Conservation (phyloP, 2,888 invertebrate species). For the Beris chalybata region DNA sequence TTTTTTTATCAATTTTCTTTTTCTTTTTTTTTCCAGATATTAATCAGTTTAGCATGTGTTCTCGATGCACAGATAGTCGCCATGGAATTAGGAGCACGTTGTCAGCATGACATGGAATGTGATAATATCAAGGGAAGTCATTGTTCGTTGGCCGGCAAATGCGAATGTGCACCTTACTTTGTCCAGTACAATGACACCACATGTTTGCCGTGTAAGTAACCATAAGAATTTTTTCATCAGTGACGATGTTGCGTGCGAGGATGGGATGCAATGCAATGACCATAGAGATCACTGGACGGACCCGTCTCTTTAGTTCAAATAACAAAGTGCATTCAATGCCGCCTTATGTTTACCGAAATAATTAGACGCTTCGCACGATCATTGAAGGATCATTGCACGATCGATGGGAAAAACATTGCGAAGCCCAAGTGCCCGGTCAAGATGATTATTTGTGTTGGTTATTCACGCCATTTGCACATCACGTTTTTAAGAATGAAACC, state of each 20-base stretch:
- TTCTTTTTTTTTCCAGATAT: constrained; percentile 39
- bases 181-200: constrained; percentile 76
- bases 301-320: too few species aligned
- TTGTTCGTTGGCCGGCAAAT: constrained; percentile 63
- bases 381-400: constrained; percentile 11
- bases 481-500: constrained; percentile 2
- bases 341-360: constrained; percentile 22
- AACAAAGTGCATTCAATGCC: constrained; percentile 4
- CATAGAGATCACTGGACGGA: too few species aligned
- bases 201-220: constrained; percentile 80
- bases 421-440: too few species aligned
- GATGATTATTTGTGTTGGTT: too few species aligned
- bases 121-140: constrained; percentile 56
- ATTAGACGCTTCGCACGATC: constrained; percentile 22
- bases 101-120: constrained; percentile 58
- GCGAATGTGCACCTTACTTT: constrained; percentile 81
- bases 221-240: too few species aligned
- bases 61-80: constrained; percentile 39
- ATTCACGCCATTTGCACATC: not conserved
- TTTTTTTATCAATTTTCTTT: not conserved
- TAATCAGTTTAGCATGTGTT: constrained; percentile 31
- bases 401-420: constrained; percentile 6
- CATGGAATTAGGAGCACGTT: constrained; percentile 51
- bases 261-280: too few species aligned
- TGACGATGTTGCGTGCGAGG: too few species aligned